phyloP scores from a whole-genome alignment of 2,113 vertebrate species.

The Petromus typicus region DNA sequence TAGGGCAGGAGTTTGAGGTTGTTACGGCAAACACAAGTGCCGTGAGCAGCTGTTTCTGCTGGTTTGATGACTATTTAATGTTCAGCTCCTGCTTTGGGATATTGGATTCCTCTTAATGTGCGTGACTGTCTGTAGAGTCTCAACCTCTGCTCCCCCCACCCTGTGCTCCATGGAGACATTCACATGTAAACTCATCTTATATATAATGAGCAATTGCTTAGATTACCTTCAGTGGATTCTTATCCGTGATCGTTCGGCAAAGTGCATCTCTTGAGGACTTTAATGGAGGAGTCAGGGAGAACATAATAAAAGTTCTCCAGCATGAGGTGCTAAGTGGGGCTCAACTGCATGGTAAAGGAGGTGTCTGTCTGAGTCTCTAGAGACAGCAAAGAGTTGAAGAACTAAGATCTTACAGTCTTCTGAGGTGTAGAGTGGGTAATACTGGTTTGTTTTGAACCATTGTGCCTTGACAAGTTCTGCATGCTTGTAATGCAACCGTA shows the following conservation, averaged over 20 bases:
- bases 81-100: not conserved
- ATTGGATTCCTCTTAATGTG: slow-evolving; percentile 23
- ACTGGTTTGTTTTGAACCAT: not conserved
- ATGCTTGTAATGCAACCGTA: not conserved
- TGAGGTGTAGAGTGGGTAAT: not conserved
- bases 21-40: not conserved
- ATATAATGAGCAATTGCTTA: slow-evolving; percentile 13
- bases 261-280: not conserved
- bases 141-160: not conserved
- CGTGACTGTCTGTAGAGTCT: not conserved
- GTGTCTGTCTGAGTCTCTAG: not conserved
- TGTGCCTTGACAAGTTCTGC: not conserved
- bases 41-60: not conserved
- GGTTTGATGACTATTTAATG: slow-evolving; percentile 35
- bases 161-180: not conserved
- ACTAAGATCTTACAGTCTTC: not conserved
- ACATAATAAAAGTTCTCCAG: not conserved
- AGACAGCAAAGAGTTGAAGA: not conserved
- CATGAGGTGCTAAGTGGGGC: not conserved
- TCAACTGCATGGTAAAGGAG: not conserved
- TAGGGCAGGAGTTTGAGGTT: not conserved
- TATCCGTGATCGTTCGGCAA: not conserved
- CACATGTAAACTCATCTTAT: slow-evolving; percentile 32
- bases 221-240: not conserved
- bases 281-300: not conserved